Evolutionary conservation across 1,140 invertebrate species (phyloP), one percentile per base, ranked within the genome.

Genomic region (Brachionus plicatilis): DNA sequence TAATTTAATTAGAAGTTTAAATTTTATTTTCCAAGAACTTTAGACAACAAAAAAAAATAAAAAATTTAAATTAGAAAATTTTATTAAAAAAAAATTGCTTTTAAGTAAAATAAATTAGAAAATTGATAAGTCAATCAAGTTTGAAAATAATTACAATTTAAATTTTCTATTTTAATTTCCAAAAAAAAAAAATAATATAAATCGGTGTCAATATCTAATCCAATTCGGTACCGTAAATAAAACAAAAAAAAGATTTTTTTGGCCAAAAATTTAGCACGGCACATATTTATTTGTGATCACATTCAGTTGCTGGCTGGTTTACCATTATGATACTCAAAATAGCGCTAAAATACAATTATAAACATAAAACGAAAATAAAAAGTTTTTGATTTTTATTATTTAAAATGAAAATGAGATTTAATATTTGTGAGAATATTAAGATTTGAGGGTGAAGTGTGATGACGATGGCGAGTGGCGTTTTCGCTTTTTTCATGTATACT

Each of bases 401-500:
- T 72, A 72, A 72, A 72, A 72, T 72, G 29, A 72, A 72, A 72
- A 72, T 72, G 68, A 72, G 68, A 72, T 41, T 72, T 72, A 17
- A 72, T 43, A 72, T 72, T 72, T 20, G 68, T 43, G 17, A 72
- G 20, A 41, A 72, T 41, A 43, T 72, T 72, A 72, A 47, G 29
- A 72, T 72, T 41, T 43, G 17, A 43, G n/a, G 17, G 17, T 17
- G 68, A 41, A 41, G 68, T 12, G 6, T 8, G 17, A 3, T 72
- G 37, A 17, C 47, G 29, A 7, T 41, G 68, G 2, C n/a, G 8
- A 47, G 9, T 47, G 45, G 45, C 45, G 14, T 47, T 47, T 20
- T 60, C 53, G 9, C 53, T 24, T 20, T 60, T 60, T 45, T 17
- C 7, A 43, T 45, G 68, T 68, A 72, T 72, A 20, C 43, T 72